A percentile compares a stretch with the other conserved stretches of the same genome.
Conservation (phyloP, 2,888 invertebrate genomes). For the Sericinus montela region DNA sequence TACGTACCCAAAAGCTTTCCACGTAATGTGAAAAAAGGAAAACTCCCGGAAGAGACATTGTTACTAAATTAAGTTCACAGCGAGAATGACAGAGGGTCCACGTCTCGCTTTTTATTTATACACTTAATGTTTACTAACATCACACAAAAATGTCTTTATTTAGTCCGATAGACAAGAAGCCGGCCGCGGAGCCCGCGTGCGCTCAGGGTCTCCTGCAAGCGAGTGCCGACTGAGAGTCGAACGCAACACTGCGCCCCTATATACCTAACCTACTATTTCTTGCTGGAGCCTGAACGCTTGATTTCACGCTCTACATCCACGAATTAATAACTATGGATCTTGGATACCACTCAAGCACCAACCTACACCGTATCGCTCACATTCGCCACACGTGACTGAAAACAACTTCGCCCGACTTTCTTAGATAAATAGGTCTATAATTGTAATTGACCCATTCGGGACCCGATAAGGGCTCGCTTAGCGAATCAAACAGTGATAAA, state of each 20-base stretch:
- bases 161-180: slow-evolving; percentile 26
- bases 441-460: slow-evolving; percentile 48
- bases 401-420: slow-evolving; percentile 41
- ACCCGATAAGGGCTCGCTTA: slow-evolving; percentile 42
- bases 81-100: slow-evolving; percentile 51
- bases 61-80: slow-evolving; percentile 51
- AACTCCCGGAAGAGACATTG: slow-evolving; percentile 69
- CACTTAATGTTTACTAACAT: slow-evolving; percentile 76
- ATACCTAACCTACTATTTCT: slow-evolving; percentile 60
- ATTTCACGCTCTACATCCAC: slow-evolving; percentile 74
- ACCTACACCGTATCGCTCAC: slow-evolving; percentile 20
- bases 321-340: slow-evolving; percentile 63
- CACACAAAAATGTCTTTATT: slow-evolving; percentile 58
- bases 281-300: slow-evolving; percentile 63
- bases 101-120: slow-evolving; percentile 61
- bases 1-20: slow-evolving; percentile 74
- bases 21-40: slow-evolving; percentile 67
- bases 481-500: slow-evolving; percentile 35
- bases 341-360: slow-evolving; percentile 42
- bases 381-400: slow-evolving; percentile 30
- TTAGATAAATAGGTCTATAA: slow-evolving; percentile 31
- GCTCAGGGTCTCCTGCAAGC: slow-evolving; percentile 40
- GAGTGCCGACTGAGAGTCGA: slow-evolving; percentile 49
- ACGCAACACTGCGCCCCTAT: slow-evolving; percentile 60
- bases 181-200: slow-evolving; percentile 30